These are phyloP conservation scores for Australoheros facetus DNA, from an alignment of 2,797 vertebrate genomes.

Conservation along the genomic window DNA sequence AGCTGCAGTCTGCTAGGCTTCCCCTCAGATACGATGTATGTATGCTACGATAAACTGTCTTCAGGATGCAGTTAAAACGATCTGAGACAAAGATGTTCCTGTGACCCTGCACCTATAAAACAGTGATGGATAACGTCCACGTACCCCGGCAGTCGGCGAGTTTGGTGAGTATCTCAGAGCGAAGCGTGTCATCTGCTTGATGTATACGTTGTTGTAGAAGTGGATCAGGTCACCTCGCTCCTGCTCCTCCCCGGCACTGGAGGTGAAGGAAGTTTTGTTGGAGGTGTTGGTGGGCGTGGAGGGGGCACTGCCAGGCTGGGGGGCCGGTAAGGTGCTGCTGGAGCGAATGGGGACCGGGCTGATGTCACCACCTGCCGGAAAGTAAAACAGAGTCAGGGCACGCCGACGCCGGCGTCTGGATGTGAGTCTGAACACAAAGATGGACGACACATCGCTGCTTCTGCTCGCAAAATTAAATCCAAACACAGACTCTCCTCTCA, in stretches of 20 bases:
- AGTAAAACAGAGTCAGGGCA: background rate
- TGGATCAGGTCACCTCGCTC: slow-evolving; percentile 90
- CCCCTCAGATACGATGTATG: too few species aligned
- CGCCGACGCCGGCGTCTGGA: background rate
- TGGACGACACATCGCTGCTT: too few species aligned
- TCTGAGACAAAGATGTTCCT: too few species aligned
- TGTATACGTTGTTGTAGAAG: slow-evolving; percentile 90
- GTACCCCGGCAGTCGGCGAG: slow-evolving; percentile 59
- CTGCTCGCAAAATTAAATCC: background rate
- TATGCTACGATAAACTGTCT: background rate
- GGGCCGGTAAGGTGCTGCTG: slow-evolving; percentile 87
- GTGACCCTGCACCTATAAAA: too few species aligned
- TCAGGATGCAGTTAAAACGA: too few species aligned
- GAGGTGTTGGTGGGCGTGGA: slow-evolving; percentile 79
- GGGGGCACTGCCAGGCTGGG: slow-evolving; percentile 85
- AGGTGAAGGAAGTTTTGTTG: slow-evolving; percentile 75
- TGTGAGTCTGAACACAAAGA: background rate
- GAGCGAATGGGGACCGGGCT: slow-evolving; percentile 87
- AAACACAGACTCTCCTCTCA: background rate
- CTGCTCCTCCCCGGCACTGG: slow-evolving; percentile 72
- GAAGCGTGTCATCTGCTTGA: slow-evolving; percentile 86
- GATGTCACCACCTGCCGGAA: slow-evolving; percentile 81
- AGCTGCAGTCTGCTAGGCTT: too few species aligned
- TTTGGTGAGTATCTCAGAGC: slow-evolving; percentile 84
- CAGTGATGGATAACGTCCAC: background rate